These are phyloP conservation scores for Brenthis hecate DNA, from an alignment of 2,888 invertebrate species.

Conservation along the genomic window DNA sequence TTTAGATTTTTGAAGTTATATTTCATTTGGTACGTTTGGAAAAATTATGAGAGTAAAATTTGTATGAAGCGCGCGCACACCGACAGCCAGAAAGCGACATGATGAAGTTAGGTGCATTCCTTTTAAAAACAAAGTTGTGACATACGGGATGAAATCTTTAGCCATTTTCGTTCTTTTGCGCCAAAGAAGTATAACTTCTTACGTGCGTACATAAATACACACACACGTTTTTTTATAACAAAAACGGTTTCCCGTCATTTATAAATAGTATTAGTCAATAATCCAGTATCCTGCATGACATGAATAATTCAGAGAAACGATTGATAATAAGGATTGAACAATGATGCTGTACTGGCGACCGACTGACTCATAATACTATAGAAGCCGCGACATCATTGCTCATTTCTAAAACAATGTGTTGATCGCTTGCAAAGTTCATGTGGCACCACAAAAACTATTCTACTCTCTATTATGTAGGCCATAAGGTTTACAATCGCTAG, in stretches of 20 bases:
- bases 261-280: slow-evolving; percentile 14
- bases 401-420: slow-evolving; percentile 51
- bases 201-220: too few species aligned
- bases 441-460: not conserved
- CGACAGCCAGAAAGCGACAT: too few species aligned
- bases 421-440: slow-evolving; percentile 37
- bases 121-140: too few species aligned
- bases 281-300: slow-evolving; percentile 16
- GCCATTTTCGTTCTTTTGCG: too few species aligned
- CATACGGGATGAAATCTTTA: too few species aligned
- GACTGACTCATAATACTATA: slow-evolving; percentile 59
- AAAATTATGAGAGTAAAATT: too few species aligned
- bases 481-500: slow-evolving; percentile 42
- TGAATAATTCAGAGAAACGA: slow-evolving; percentile 25
- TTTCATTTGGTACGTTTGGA: too few species aligned
- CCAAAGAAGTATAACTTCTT: too few species aligned
- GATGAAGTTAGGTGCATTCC: too few species aligned
- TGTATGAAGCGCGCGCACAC: too few species aligned
- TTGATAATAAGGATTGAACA: slow-evolving; percentile 41
- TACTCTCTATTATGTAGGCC: not conserved
- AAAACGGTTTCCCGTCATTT: not conserved
- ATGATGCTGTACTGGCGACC: slow-evolving; percentile 44
- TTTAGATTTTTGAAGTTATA: too few species aligned
- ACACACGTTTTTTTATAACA: not conserved
- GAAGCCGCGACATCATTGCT: slow-evolving; percentile 51